Evolutionary conservation across 2,888 invertebrate genomes (phyloP), one percentile per base, ranked within the genome.

Genomic region (Lasioglossum morio): DNA sequence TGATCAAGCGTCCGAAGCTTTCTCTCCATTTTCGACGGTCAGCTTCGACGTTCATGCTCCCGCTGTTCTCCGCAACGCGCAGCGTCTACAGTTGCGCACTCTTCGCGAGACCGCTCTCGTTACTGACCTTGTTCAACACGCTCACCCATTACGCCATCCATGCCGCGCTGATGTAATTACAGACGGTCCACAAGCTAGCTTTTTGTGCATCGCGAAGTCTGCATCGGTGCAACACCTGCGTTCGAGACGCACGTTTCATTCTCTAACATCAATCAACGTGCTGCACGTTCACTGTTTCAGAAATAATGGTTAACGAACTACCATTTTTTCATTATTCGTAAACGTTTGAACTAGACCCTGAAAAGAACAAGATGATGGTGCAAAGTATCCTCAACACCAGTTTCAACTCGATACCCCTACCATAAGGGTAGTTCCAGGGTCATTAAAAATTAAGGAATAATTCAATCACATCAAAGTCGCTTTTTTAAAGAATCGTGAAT

Each of bases 161-260:
- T 23, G 30, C n/a, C 43, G 30, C 14, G 57, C 23, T 46, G 81
- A 84, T 84, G 81, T 87, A 87, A 87, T 87, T 87, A 87, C 84
- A 87, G 70, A 70, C 79, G 40, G 34, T 23, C 40, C 66, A 34
- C 40, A 4, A 43, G 75, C 63, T 81, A 23, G 23, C 48, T 53
- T 86, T 77, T 76, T 78, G 75, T 78, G n/a, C 72, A 57, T 60
- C 14, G 2, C 30, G 69, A 63, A 63, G 63, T 30, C 63, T 14
- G 19, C 70, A 7, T 69, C 48, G 48, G 12, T 23, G 37, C 48
- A 16, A 34, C 37, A 2, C 46, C 63, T 40, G 57, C 34, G 1
- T 27, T 43, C n/a, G 60, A 30, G 19, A 19, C 40, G 12, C 60
- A 30, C 30, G 30, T 60, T 16, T 75, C 57, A 60, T 75, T 60